Evolutionary conservation across 2,888 invertebrate genomes (phyloP).

Genomic region (Himalopsyche tibetana): DNA sequence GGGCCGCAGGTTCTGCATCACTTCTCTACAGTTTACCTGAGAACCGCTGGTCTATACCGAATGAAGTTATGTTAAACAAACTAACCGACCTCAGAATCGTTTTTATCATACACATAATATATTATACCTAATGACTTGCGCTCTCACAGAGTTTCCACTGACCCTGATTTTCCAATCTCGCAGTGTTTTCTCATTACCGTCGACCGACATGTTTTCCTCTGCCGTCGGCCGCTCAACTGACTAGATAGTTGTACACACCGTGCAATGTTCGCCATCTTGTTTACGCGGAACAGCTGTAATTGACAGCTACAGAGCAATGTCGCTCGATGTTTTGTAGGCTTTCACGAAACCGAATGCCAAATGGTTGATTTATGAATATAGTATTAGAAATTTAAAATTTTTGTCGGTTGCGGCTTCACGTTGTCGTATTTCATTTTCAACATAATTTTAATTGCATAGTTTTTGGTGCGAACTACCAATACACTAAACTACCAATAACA

Average conservation of each 20-base stretch:
- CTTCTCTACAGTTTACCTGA: neutral
- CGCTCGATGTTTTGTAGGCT: too few species aligned
- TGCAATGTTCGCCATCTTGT: slow-evolving; percentile 1
- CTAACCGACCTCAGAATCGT: neutral
- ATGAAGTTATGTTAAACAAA: neutral
- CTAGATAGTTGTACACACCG: neutral
- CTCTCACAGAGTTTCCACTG: slow-evolving; percentile 59
- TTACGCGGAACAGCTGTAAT: slow-evolving; percentile 19
- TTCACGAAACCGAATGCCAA: too few species aligned
- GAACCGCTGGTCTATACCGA: neutral
- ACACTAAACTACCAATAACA: too few species aligned
- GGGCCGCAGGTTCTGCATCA: too few species aligned
- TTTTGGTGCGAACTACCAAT: too few species aligned
- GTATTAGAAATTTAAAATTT: too few species aligned
- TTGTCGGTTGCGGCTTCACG: too few species aligned
- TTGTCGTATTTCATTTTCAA: too few species aligned
- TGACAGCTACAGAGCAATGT: slow-evolving; percentile 12
- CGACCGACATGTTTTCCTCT: slow-evolving; percentile 28
- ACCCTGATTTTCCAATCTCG: slow-evolving; percentile 58
- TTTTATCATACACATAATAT: neutral
- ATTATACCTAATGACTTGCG: slow-evolving; percentile 46
- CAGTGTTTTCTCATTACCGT: slow-evolving; percentile 56
- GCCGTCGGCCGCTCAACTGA: neutral
- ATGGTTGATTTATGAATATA: too few species aligned
- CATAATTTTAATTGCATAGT: too few species aligned